Conservation (phyloP, 2,113 vertebrate species). For the Tiliqua scincoides region DNA sequence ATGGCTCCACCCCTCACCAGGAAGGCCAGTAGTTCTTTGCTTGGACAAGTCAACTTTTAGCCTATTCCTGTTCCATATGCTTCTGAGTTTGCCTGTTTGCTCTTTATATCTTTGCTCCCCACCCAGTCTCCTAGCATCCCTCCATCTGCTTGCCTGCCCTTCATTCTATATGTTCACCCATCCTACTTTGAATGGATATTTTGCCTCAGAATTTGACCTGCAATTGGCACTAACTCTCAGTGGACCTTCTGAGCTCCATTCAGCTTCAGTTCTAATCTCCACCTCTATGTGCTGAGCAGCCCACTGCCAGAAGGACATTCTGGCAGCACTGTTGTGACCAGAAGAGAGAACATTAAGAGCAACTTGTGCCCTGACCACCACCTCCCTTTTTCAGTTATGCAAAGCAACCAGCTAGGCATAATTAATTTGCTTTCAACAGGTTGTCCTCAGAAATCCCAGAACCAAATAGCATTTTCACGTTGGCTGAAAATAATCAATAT, state of each 20-base stretch:
- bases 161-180: background rate
- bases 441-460: constrained; percentile 44
- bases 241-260: background rate
- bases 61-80: background rate
- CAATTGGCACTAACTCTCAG: background rate
- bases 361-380: background rate
- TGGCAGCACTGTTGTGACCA: background rate
- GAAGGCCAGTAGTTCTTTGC: too few species aligned
- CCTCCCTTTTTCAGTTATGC: constrained; percentile 4
- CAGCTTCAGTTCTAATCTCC: background rate
- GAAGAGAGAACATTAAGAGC: background rate
- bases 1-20: background rate
- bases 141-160: too few species aligned
- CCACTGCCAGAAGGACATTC: background rate
- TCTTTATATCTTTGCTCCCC: background rate
- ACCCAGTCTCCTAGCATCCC: background rate
- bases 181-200: background rate
- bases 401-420: background rate
- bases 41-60: background rate
- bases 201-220: background rate
- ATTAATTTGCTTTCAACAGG: constrained; percentile 34
- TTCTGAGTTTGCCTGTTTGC: background rate
- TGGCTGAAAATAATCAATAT: constrained; percentile 61
- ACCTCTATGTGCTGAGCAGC: background rate
- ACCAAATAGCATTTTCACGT: constrained; percentile 50